Evolutionary conservation across 2,113 vertebrate species (phyloP).

Genomic region (Elgaria multicarinata): DNA sequence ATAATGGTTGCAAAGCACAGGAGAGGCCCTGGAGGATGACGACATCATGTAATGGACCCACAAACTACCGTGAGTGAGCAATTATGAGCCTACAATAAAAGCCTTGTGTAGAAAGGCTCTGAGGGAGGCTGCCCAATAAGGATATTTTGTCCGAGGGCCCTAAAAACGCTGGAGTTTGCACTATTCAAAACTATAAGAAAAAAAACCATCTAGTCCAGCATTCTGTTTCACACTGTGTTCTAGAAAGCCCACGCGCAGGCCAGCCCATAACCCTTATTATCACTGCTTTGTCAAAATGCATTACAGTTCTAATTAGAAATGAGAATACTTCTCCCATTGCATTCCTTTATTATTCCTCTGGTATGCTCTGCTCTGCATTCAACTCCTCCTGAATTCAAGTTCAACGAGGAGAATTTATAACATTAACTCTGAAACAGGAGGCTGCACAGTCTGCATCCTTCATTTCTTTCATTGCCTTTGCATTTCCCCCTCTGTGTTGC

Average conservation of each 20-base stretch:
- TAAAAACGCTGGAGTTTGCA: too few relatives aligned
- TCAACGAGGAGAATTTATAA: not conserved
- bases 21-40: too few relatives aligned
- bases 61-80: too few relatives aligned
- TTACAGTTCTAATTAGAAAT: not conserved
- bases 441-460: too few relatives aligned
- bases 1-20: too few relatives aligned
- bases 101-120: too few relatives aligned
- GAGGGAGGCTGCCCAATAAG: too few relatives aligned
- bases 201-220: not conserved
- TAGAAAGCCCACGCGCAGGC: not conserved
- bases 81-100: too few relatives aligned
- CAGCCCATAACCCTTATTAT: not conserved
- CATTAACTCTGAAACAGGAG: not conserved
- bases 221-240: not conserved
- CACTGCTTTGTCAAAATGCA: not conserved
- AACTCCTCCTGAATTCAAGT: not conserved
- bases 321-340: not conserved
- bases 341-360: not conserved
- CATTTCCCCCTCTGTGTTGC: not conserved
- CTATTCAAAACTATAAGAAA: not conserved
- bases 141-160: too few relatives aligned
- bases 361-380: not conserved
- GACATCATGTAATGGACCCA: too few relatives aligned
- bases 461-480: not conserved